Conservation (phyloP, 92 coral and sea anemone species). For the Heteractis magnifica region DNA sequence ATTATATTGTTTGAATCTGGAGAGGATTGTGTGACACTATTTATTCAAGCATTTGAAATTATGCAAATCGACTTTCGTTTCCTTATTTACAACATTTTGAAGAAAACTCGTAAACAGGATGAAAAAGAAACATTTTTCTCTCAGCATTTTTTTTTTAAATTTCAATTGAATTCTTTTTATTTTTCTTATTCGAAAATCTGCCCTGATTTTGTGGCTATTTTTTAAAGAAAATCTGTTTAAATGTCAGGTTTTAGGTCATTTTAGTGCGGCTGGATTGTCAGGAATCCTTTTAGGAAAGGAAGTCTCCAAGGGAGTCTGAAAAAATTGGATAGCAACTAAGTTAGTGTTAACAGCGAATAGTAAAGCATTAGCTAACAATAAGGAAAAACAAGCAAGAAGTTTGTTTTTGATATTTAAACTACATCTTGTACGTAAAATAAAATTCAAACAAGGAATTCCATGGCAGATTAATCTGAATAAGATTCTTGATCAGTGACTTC, state of each 20-base stretch:
- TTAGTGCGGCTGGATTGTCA: too few species aligned
- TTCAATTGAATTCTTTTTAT: background rate
- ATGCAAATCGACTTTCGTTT: slow-evolving; percentile 23
- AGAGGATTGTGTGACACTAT: slow-evolving; percentile 24
- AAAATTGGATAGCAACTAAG: background rate
- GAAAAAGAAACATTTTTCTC: background rate
- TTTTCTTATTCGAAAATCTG: background rate
- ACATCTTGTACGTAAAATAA: background rate
- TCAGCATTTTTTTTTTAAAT: background rate
- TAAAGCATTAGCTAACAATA: background rate
- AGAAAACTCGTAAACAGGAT: background rate
- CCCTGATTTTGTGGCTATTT: too few species aligned
- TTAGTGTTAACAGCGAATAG: background rate
- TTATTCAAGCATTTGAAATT: background rate
- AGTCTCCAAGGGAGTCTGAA: background rate
- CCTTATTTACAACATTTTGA: background rate
- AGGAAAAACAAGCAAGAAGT: background rate
- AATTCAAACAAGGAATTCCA: too few species aligned
- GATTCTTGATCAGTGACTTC: background rate
- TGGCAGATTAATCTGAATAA: background rate
- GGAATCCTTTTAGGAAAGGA: background rate
- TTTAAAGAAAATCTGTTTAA: too few species aligned
- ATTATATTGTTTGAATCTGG: background rate
- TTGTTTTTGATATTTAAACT: background rate
- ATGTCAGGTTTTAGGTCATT: too few species aligned